Evolutionary conservation across 2,888 invertebrate species (phyloP).

Genomic region (Ypsolopha scabrella): DNA sequence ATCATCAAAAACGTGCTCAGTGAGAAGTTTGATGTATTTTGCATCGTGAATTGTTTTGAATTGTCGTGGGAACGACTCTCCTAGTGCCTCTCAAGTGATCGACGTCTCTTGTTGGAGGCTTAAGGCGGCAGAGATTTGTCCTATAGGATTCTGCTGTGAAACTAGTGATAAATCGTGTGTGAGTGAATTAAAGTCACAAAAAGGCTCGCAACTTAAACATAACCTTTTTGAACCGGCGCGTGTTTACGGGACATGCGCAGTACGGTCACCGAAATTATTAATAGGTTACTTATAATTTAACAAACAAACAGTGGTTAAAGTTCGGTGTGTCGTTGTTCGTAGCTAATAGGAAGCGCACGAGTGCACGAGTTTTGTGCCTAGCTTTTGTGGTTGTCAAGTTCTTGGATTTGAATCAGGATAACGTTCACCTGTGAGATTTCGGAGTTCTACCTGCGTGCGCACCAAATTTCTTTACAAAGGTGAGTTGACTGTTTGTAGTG

Average conservation of each 20-base stretch:
- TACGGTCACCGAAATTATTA: conserved; percentile 49
- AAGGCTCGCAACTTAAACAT: conserved; percentile 56
- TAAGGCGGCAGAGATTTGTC: conserved; percentile 39
- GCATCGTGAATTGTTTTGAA: conserved; percentile 29
- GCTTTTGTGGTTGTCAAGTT: conserved; percentile 13
- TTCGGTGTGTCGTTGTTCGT: conserved; percentile 32
- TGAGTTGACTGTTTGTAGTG: conserved; percentile 14
- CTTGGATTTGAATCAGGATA: conserved; percentile 41
- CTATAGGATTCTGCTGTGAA: conserved; percentile 46
- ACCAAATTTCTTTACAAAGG: conserved; percentile 55
- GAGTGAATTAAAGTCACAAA: conserved; percentile 32
- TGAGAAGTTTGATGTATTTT: conserved; percentile 27
- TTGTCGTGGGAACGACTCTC: conserved; percentile 30
- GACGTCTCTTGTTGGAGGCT: conserved; percentile 17
- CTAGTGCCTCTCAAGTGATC: conserved; percentile 12
- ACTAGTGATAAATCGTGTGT: conserved; percentile 34
- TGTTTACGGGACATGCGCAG: conserved; percentile 62
- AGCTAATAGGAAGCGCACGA: conserved; percentile 43
- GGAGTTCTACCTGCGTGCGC: conserved; percentile 65
- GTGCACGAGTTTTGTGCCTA: conserved; percentile 12
- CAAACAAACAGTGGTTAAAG: conserved; percentile 52
- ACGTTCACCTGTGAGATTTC: conserved; percentile 65
- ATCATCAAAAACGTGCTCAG: conserved; percentile 43
- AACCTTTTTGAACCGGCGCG: conserved; percentile 64
- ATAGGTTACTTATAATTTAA: conserved; percentile 57